Evolutionary conservation across 2,888 invertebrate species (phyloP), one percentile per base, ranked within the genome.

Genomic region (Zygothrica quintamaculata): DNA sequence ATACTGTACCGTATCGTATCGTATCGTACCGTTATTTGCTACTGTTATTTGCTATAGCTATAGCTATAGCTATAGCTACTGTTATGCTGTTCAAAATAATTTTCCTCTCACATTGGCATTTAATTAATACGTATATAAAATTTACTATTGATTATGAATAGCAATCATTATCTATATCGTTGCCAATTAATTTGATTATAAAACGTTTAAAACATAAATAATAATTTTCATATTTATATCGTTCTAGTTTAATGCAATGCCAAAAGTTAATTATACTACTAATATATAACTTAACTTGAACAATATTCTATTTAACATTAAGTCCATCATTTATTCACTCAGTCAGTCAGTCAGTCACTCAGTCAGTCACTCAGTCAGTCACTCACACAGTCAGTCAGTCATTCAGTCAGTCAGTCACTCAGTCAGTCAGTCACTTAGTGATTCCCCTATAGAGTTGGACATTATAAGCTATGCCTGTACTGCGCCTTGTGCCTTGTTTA

Each of bases 61-160:
- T n/a, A n/a, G n/a, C n/a, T n/a, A n/a, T n/a, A 8, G 4, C 16
- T 40, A 9, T 22, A 2, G 18, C 18, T 3, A 3, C 18, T 22
- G 3, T 22, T n/a, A n/a, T 5, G 18, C 44, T 44, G 29, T 9
- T 39, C 53, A 43, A 22, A 47, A 61, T 44, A 69, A 65, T 84
- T 66, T 76, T 64, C 66, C 64, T 5, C 62, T 74, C 65, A 76
- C 66, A 81, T 81, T 81, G 76, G 82, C 76, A 44, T 74, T 81
- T 78, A 81, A 81, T 84, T 76, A 84, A 76, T 76, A n/a, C n/a
- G n/a, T n/a, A n/a, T n/a, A 66, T 64, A 50, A 84, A 81, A 78
- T 78, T 71, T 71, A 50, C 25, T 46, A 51, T n/a, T n/a, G 78
- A 66, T 81, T 81, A 81, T 84, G 79, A 71, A 76, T 84, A 61